Conservation (phyloP, 1,140 invertebrate species). For the Solenopsis invicta region DNA sequence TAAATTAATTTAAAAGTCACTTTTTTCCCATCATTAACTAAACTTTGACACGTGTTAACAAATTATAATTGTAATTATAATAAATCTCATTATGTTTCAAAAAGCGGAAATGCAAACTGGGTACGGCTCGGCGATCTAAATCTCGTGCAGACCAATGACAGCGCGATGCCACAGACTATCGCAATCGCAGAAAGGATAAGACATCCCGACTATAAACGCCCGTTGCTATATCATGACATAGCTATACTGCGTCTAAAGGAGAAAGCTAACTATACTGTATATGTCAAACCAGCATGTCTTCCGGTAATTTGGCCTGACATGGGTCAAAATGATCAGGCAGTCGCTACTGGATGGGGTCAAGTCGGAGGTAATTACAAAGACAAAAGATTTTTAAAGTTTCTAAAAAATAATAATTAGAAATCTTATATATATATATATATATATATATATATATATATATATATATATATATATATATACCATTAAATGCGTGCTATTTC, state of each 20-base stretch:
- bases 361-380: constrained; percentile 80
- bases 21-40: not conserved
- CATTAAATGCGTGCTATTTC: too few species aligned
- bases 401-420: too few species aligned
- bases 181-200: constrained; percentile 82
- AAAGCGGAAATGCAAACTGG: constrained; percentile 77
- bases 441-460: not conserved
- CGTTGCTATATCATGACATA: constrained; percentile 88
- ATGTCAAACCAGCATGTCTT: constrained; percentile 88
- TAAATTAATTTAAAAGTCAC: not conserved
- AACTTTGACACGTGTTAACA: not conserved
- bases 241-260: constrained; percentile 86
- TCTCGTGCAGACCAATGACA: constrained; percentile 83
- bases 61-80: not conserved
- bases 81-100: not conserved
- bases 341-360: constrained; percentile 88
- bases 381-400: too few species aligned
- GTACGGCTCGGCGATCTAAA: constrained; percentile 88
- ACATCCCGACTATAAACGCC: too few species aligned
- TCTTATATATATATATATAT: not conserved
- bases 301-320: constrained; percentile 67
- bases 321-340: constrained; percentile 65
- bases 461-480: too few species aligned
- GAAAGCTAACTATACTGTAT: constrained; percentile 84
- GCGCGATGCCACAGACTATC: constrained; percentile 83